Evolutionary conservation across 1,140 invertebrate genomes (phyloP), one percentile per base, ranked within the genome.

Genomic region (Tetragonula clypearis): DNA sequence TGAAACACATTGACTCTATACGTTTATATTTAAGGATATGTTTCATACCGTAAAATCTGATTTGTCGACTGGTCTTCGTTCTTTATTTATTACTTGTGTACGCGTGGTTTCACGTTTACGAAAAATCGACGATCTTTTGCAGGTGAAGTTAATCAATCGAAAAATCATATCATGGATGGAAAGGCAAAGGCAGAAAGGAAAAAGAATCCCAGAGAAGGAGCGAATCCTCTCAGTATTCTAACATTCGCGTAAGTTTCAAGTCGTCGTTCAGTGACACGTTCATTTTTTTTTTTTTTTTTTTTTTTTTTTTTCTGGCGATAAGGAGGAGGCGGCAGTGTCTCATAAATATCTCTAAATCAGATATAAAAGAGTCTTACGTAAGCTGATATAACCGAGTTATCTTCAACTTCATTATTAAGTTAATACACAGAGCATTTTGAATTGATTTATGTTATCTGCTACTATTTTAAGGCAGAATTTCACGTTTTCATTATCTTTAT

Each of bases 241-340:
- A 96, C 95, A 81, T 96, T 96, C 88, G 88, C 94, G 96, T 96
- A 94, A 96, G 95, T 95, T 23, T 53, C 15, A 71, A 58, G 1
- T 53, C 35, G 9, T 49, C 8, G 81, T 84, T 4, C 5, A 21
- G 41, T 49, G 60, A 68, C 12, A 17, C 2, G 23, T 75, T 65
- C 14, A 0, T 23, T 81, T n/a, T n/a, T n/a, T n/a, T n/a, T n/a
- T n/a, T n/a, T n/a, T n/a, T n/a, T n/a, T n/a, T n/a, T n/a, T n/a
- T n/a, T n/a, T n/a, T n/a, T n/a, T n/a, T n/a, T n/a, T n/a, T n/a
- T n/a, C n/a, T n/a, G n/a, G n/a, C n/a, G n/a, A n/a, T n/a, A n/a
- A n/a, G n/a, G n/a, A n/a, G n/a, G n/a, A n/a, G 15, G 1, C 15
- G 15, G 1, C 19, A 56, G 21, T 26, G 30, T 11, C 15, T n/a